These are phyloP conservation scores for Oligia strigilis DNA, from an alignment of 2,888 invertebrate species.

Conservation along the genomic window DNA sequence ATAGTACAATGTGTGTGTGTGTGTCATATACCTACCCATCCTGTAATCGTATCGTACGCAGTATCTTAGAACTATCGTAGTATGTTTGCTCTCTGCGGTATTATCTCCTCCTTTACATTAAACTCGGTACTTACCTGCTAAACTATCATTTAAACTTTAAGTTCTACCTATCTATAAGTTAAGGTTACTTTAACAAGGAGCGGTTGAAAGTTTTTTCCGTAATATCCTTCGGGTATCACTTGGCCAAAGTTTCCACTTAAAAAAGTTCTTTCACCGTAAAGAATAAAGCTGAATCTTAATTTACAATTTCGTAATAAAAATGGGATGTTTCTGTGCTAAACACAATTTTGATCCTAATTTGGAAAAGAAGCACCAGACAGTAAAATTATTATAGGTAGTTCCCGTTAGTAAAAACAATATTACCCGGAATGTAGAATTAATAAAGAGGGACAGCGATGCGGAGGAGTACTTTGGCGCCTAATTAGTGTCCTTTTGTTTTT, in stretches of 20 bases:
- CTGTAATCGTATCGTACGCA: neutral
- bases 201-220: constrained; percentile 33
- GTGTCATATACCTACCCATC: neutral
- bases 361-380: neutral
- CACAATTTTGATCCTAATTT: neutral
- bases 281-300: constrained; percentile 39
- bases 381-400: neutral
- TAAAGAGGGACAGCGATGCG: neutral
- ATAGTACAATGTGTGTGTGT: too few relatives aligned
- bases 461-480: too few relatives aligned
- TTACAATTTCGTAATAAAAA: constrained; percentile 19
- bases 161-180: constrained; percentile 13
- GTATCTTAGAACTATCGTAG: neutral
- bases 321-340: neutral
- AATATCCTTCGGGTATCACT: constrained; percentile 50
- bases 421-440: neutral
- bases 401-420: neutral
- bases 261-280: constrained; percentile 37
- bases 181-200: constrained; percentile 19
- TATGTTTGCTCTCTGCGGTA: neutral
- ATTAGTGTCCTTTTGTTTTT: neutral
- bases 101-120: neutral
- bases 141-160: constrained; percentile 32
- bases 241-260: constrained; percentile 46
- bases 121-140: neutral